Evolutionary conservation across 1,140 invertebrate species (phyloP).

Genomic region (Yoshiicerus persimilis): DNA sequence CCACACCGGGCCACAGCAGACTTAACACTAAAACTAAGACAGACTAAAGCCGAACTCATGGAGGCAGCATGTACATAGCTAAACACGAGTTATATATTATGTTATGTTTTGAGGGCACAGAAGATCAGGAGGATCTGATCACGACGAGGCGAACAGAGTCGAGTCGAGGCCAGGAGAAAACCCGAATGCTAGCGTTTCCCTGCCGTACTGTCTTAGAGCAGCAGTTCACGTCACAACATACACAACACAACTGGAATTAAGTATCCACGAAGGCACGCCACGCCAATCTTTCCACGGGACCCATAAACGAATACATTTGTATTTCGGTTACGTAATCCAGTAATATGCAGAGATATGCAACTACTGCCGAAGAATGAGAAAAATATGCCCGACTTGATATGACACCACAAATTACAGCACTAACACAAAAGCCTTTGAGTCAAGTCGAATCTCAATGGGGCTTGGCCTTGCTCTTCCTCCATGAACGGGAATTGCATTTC

Average conservation of each 20-base stretch:
- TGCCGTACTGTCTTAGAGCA: background rate
- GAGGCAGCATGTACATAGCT: too few species aligned
- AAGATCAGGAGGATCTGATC: background rate
- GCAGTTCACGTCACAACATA: background rate
- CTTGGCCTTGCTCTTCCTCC: background rate
- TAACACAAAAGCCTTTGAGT: background rate
- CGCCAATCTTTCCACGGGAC: background rate
- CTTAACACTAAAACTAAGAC: background rate
- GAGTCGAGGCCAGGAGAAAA: background rate
- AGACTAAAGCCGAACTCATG: background rate
- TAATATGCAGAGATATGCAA: too few species aligned
- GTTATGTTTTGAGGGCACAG: background rate
- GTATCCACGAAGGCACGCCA: background rate
- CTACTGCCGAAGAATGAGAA: background rate
- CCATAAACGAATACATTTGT: background rate
- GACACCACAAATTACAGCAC: background rate
- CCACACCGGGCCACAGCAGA: background rate
- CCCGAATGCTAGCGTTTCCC: background rate
- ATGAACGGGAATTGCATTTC: background rate
- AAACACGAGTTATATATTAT: too few species aligned
- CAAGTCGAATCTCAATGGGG: background rate
- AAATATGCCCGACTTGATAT: background rate
- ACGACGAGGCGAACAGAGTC: background rate
- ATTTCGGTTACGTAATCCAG: too few species aligned
- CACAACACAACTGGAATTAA: background rate